A percentile compares a stretch with the other conserved stretches of the same genome.
phyloP scores from a whole-genome alignment of 1,140 invertebrate genomes.

The Lepidurus arcticus region DNA sequence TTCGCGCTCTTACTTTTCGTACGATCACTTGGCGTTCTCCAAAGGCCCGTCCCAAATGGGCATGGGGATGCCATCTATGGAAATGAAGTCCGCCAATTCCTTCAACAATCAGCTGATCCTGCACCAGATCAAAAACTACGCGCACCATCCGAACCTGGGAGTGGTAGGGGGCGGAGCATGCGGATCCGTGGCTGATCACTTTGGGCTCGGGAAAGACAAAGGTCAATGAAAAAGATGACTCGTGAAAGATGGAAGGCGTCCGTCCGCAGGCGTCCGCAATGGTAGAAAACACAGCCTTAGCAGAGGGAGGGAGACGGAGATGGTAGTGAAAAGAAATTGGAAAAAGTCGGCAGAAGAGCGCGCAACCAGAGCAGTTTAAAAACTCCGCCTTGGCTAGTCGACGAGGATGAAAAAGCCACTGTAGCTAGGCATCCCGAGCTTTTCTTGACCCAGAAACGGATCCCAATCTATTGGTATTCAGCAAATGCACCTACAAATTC shows the following conservation, averaged over 20 bases:
- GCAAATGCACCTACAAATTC: not conserved
- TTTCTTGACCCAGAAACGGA: not conserved
- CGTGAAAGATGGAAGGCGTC: not conserved
- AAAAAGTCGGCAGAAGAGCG: not conserved
- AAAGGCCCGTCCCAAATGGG: conserved; percentile 43
- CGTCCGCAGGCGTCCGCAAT: too few relatives aligned
- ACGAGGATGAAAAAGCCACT: conserved; percentile 22
- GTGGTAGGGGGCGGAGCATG: conserved; percentile 26
- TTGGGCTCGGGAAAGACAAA: conserved; percentile 33
- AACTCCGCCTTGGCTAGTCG: conserved; percentile 7
- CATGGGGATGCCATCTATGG: conserved; percentile 41
- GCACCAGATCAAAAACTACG: conserved; percentile 94
- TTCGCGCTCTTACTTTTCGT: conserved; percentile 73
- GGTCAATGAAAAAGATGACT: not conserved
- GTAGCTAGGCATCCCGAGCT: not conserved
- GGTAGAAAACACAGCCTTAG: not conserved
- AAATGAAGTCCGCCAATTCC: conserved; percentile 51
- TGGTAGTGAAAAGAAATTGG: not conserved
- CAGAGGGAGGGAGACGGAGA: not conserved
- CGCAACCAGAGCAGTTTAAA: conserved; percentile 5
- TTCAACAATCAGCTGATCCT: conserved; percentile 87
- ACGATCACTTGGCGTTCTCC: conserved; percentile 83
- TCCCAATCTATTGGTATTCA: not conserved
- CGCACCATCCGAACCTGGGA: conserved; percentile 64
- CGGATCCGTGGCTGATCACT: conserved; percentile 24